Evolutionary conservation across 2,888 invertebrate species (phyloP).

Genomic region (Petrolisthes manimaculis): DNA sequence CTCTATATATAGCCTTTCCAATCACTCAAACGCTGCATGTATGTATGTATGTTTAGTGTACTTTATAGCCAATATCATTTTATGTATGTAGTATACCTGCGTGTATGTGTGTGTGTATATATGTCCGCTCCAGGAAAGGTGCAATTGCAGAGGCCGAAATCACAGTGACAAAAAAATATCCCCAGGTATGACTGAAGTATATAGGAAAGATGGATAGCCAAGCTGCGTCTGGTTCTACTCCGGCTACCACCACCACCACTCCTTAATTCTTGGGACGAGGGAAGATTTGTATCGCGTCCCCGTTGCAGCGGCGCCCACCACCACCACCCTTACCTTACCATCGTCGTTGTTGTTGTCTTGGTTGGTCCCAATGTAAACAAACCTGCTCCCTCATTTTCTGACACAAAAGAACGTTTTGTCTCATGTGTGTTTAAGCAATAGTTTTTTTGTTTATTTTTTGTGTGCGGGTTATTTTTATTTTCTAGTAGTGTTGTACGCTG

Average conservation of each 20-base stretch:
- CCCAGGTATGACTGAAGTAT: constrained; percentile 54
- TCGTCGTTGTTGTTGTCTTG: no score
- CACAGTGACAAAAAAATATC: constrained; percentile 44
- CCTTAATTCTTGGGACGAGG: not conserved
- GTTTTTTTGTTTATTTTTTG: no score
- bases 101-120: not conserved
- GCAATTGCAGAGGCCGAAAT: constrained; percentile 43
- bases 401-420: no score
- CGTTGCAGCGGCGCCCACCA: no score
- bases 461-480: no score
- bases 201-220: constrained; percentile 44
- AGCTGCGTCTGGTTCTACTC: constrained; percentile 6
- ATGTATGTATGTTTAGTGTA: constrained; percentile 7
- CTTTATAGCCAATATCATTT: no score
- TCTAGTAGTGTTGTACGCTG: no score
- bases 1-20: not conserved
- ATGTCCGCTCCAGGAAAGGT: constrained; percentile 27
- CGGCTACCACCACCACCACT: not conserved
- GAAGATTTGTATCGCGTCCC: not conserved
- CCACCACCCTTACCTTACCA: not conserved
- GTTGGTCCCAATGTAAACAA: no score
- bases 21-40: constrained; percentile 3
- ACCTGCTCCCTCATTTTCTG: no score
- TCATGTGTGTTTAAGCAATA: no score
- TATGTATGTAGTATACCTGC: not conserved